Percentiles rank a stretch among this genome's conserved stretches.
Conservation (phyloP, 2,113 vertebrate species). For the Anhinga anhinga region DNA sequence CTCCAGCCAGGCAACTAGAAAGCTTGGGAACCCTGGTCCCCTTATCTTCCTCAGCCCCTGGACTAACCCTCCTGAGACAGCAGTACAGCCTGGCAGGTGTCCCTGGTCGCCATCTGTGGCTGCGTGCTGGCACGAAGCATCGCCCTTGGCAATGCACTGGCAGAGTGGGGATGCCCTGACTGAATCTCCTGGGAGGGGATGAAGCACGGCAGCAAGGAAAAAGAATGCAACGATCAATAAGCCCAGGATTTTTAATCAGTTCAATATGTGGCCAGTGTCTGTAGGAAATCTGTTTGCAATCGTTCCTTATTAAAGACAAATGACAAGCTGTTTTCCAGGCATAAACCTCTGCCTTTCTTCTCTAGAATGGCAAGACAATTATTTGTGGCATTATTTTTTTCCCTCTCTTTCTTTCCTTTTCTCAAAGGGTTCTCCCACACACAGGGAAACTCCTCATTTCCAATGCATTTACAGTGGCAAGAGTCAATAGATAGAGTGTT, state of each 20-base stretch:
- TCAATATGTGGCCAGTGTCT: background rate
- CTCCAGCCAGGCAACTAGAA: background rate
- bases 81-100: background rate
- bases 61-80: background rate
- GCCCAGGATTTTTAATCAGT: background rate
- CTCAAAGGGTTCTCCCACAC: slow-evolving; percentile 19
- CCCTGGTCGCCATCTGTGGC: background rate
- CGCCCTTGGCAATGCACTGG: background rate
- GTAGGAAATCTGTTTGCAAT: slow-evolving; percentile 45
- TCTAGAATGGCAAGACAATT: slow-evolving; percentile 6
- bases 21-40: background rate
- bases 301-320: background rate
- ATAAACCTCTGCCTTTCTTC: slow-evolving; percentile 31
- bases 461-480: background rate
- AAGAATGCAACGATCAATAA: background rate
- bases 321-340: slow-evolving; percentile 41
- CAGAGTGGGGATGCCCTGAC: fast-evolving
- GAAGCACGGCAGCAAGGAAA: background rate
- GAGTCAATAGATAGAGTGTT: slow-evolving; percentile 37
- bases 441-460: background rate
- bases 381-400: background rate
- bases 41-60: background rate
- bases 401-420: background rate
- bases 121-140: fast-evolving
- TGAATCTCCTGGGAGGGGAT: background rate